Conservation (phyloP, 2,888 invertebrate genomes). For the Opisthograptis luteolata region DNA sequence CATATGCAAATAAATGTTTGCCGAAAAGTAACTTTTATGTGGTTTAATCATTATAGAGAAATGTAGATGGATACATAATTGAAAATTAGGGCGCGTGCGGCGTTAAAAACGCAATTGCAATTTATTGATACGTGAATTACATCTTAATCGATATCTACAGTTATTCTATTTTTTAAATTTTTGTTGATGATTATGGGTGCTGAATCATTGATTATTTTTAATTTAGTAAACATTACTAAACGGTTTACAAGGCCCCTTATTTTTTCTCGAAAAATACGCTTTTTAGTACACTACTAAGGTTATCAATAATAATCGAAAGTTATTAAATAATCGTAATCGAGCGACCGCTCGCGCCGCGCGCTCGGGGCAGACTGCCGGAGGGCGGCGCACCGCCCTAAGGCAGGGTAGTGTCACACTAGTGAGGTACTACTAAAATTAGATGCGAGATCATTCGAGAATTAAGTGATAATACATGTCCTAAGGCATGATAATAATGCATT, state of each 20-base stretch:
- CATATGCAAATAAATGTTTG: slow-evolving; percentile 1
- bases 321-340: slow-evolving; percentile 13
- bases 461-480: too few relatives aligned
- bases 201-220: too few relatives aligned
- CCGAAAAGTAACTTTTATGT: slow-evolving; percentile 1
- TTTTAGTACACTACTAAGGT: too few relatives aligned
- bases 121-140: background rate
- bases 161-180: too few relatives aligned
- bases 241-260: too few relatives aligned
- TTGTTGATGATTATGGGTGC: too few relatives aligned
- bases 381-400: slow-evolving; percentile 76
- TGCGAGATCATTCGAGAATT: background rate
- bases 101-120: background rate
- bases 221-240: too few relatives aligned
- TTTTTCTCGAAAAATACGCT: too few relatives aligned
- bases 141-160: too few relatives aligned
- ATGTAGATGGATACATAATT: background rate
- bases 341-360: slow-evolving; percentile 62
- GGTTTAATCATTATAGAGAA: background rate
- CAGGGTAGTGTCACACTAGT: slow-evolving; percentile 38
- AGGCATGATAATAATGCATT: too few relatives aligned
- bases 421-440: slow-evolving; percentile 43
- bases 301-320: background rate
- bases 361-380: slow-evolving; percentile 74
- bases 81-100: slow-evolving; percentile 11